phyloP scores from a whole-genome alignment of 2,113 vertebrate species.

The Vicugna pacos region DNA sequence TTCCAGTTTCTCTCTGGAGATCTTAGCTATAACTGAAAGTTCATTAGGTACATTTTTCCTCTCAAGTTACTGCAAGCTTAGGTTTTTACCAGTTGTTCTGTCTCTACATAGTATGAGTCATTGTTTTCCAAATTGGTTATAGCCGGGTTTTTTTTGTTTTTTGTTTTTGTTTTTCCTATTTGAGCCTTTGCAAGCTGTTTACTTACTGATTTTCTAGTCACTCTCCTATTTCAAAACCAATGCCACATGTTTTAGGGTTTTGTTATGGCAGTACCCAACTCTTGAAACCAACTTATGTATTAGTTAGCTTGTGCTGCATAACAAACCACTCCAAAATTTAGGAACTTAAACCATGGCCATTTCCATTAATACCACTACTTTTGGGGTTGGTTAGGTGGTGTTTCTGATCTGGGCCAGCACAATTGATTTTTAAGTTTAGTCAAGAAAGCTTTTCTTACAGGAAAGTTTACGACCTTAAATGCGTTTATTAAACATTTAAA shows the following conservation, averaged over 20 bases:
- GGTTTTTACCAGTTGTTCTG: constrained; percentile 11
- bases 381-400: not conserved
- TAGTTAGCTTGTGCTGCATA: not conserved
- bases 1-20: not conserved
- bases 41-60: not conserved
- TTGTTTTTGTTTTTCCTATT: not conserved
- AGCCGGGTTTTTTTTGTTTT: not conserved
- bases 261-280: not conserved
- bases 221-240: not conserved
- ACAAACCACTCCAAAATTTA: not conserved
- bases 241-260: constrained; percentile 11
- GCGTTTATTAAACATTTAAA: not conserved
- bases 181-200: not conserved
- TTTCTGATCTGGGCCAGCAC: not conserved
- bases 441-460: constrained; percentile 15
- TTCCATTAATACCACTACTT: not conserved
- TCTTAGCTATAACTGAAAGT: not conserved
- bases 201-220: not conserved
- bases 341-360: not conserved
- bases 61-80: not conserved
- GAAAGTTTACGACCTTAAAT: not conserved
- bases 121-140: not conserved
- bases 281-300: not conserved
- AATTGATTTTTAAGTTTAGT: not conserved
- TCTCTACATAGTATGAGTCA: not conserved